Evolutionary conservation across 2,113 vertebrate genomes (phyloP).

Genomic region (Ceyx cyanopectus): DNA sequence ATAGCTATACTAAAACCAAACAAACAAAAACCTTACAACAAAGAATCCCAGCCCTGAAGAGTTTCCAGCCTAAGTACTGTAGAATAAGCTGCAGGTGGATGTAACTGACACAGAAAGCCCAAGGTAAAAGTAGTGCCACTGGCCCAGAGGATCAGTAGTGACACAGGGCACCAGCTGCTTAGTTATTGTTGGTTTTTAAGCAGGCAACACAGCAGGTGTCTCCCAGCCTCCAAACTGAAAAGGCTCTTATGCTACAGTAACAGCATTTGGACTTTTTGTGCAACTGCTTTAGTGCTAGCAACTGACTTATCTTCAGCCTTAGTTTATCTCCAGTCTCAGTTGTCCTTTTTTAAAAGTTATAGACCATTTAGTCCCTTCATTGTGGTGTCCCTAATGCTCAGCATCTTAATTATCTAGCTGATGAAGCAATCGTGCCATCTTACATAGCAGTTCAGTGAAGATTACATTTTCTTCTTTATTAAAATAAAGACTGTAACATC

Average conservation of each 20-base stretch:
- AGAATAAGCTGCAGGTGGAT: slow-evolving; percentile 25
- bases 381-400: not conserved
- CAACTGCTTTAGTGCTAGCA: not conserved
- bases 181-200: not conserved
- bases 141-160: not conserved
- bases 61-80: not conserved
- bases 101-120: not conserved
- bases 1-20: not conserved
- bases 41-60: not conserved
- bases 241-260: slow-evolving; percentile 18
- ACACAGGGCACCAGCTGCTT: slow-evolving; percentile 45
- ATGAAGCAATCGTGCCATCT: not conserved
- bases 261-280: not conserved
- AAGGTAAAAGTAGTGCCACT: not conserved
- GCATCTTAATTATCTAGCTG: not conserved
- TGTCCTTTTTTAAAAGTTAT: not conserved
- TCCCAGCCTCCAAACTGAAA: not conserved
- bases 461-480: not conserved
- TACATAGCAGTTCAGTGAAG: not conserved
- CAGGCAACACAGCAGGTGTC: slow-evolving; percentile 40
- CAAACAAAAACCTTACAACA: not conserved
- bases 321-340: not conserved
- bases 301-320: not conserved
- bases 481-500: not conserved
- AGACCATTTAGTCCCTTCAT: not conserved